phyloP scores from a whole-genome alignment of 2,797 vertebrate species.

The Spheniscus humboldti region DNA sequence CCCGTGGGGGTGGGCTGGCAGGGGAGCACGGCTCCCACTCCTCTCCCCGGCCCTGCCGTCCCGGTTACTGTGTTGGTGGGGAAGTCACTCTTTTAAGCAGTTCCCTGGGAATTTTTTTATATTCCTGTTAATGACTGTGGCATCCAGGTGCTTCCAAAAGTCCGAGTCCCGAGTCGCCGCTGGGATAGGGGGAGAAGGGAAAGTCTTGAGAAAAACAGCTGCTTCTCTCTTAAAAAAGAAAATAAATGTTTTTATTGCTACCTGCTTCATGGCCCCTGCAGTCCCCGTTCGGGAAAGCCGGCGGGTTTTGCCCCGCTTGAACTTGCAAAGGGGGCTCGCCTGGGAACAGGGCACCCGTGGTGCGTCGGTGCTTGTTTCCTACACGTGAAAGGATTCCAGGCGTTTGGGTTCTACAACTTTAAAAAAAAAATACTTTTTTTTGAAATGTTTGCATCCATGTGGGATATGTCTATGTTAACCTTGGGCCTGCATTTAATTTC shows the following conservation, averaged over 20 bases:
- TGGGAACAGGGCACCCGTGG: accelerated
- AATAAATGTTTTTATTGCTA: neutral
- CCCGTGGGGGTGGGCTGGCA: accelerated
- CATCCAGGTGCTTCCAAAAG: neutral
- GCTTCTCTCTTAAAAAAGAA: neutral
- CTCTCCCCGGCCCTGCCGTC: no score
- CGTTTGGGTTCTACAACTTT: neutral
- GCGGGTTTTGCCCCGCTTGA: accelerated
- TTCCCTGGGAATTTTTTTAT: accelerated
- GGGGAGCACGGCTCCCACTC: neutral
- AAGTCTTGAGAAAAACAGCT: neutral
- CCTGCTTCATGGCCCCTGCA: accelerated
- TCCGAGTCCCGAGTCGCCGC: neutral
- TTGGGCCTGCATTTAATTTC: neutral
- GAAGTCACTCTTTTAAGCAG: accelerated
- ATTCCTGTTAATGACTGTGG: accelerated
- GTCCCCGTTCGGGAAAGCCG: accelerated
- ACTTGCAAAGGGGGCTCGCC: no score
- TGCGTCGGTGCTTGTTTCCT: accelerated
- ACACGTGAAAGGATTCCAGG: accelerated
- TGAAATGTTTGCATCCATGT: neutral
- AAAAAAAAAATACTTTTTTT: no score
- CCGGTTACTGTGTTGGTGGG: no score
- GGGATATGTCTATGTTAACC: neutral
- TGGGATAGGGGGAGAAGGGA: neutral